Evolutionary conservation across 2,113 vertebrate species (phyloP).

Genomic region (Budorcas taxicolor): DNA sequence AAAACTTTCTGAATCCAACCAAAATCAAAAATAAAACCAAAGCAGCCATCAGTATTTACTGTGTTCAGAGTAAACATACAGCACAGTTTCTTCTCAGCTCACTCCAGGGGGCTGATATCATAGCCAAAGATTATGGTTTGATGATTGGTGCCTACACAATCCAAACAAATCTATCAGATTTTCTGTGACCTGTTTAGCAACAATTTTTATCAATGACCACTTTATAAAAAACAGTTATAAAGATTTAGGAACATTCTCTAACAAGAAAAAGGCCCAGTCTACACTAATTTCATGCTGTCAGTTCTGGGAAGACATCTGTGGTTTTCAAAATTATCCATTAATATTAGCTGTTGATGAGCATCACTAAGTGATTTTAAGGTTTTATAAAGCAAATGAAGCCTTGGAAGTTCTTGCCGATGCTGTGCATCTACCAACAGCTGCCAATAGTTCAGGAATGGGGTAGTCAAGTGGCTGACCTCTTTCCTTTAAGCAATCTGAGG

Average conservation of each 20-base stretch:
- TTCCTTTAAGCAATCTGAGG: background rate
- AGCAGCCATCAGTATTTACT: background rate
- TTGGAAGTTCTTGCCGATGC: background rate
- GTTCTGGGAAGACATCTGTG: constrained; percentile 35
- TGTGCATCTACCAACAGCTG: background rate
- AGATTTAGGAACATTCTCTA: constrained; percentile 6
- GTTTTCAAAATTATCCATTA: constrained; percentile 31
- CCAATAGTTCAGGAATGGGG: background rate
- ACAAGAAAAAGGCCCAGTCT: background rate
- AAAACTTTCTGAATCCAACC: background rate
- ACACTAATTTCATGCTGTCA: constrained; percentile 47
- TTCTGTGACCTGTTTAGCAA: background rate
- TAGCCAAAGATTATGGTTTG: background rate
- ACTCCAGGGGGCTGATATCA: background rate
- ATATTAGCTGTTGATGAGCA: constrained; percentile 35
- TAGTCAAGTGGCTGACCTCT: background rate
- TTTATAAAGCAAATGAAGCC: background rate
- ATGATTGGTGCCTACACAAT: background rate
- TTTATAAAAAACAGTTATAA: background rate
- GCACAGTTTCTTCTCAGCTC: background rate
- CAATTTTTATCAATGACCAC: background rate
- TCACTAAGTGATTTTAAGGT: constrained; percentile 44
- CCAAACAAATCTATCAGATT: background rate
- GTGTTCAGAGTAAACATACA: background rate
- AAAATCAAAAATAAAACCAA: constrained; percentile 4